Conservation (phyloP, 2,113 vertebrate genomes). For the Amblyopsis rosae region DNA sequence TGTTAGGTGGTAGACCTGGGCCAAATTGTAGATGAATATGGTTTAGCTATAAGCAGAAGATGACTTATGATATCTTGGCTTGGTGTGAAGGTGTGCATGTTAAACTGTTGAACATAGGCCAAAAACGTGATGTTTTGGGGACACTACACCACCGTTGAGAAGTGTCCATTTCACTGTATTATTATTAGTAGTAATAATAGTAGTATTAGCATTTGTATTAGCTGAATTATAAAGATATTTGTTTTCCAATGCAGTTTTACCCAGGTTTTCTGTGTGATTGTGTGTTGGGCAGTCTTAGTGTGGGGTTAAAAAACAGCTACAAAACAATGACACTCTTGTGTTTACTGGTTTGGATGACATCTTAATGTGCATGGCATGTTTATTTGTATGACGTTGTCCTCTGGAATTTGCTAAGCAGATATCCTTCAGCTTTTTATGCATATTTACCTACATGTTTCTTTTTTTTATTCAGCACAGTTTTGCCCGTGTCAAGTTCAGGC, state of each 20-base stretch:
- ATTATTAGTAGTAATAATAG: background rate
- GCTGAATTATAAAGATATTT: background rate
- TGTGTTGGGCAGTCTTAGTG: constrained; percentile 12
- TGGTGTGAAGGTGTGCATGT: background rate
- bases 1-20: constrained; percentile 20
- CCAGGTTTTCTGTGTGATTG: background rate
- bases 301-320: constrained; percentile 20
- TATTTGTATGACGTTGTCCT: constrained; percentile 53
- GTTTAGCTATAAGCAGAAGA: background rate
- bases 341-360: constrained; percentile 30
- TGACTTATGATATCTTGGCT: background rate
- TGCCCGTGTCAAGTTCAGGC: constrained; percentile 53
- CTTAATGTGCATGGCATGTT: constrained; percentile 75
- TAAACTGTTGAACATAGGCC: too few relatives aligned
- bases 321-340: constrained; percentile 8
- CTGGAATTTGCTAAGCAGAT: constrained; percentile 54
- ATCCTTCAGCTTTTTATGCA: constrained; percentile 18
- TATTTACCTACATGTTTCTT: too few relatives aligned
- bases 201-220: background rate
- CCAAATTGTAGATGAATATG: constrained; percentile 1
- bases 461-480: constrained; percentile 1
- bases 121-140: too few relatives aligned
- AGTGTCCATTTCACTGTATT: too few relatives aligned
- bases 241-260: background rate
- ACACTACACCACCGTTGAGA: too few relatives aligned